Percentiles rank a stretch among this genome's conserved stretches.
Evolutionary conservation across 2,888 invertebrate species (phyloP).

Genomic region (Drosophila nigricruria): DNA sequence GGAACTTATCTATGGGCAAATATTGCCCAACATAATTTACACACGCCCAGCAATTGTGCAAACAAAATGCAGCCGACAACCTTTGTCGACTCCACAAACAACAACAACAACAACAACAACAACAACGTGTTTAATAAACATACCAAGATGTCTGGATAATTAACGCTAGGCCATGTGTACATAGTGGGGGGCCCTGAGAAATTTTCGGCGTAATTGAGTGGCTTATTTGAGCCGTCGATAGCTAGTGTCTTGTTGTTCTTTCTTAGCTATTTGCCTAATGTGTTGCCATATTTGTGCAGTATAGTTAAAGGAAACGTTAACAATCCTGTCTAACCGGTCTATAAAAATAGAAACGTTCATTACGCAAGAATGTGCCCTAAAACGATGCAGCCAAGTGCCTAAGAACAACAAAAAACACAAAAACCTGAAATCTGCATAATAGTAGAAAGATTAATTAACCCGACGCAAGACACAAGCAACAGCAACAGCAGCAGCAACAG

Average conservation of each 20-base stretch:
- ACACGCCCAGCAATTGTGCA: slow-evolving; percentile 68
- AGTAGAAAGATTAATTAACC: slow-evolving; percentile 71
- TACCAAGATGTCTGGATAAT: slow-evolving; percentile 51
- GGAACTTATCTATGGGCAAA: slow-evolving; percentile 60
- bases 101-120: slow-evolving; percentile 36
- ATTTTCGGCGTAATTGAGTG: slow-evolving; percentile 77
- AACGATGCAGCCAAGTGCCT: slow-evolving; percentile 74
- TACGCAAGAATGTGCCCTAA: slow-evolving; percentile 82
- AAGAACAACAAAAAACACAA: slow-evolving; percentile 29
- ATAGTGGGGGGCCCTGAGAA: slow-evolving; percentile 36
- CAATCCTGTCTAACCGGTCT: slow-evolving; percentile 74
- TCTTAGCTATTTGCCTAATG: slow-evolving; percentile 35
- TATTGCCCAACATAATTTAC: slow-evolving; percentile 76
- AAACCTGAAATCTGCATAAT: slow-evolving; percentile 80
- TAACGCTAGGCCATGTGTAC: slow-evolving; percentile 56
- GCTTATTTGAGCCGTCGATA: slow-evolving; percentile 58
- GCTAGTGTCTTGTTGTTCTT: slow-evolving; percentile 16
- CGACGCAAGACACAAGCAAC: slow-evolving; percentile 20
- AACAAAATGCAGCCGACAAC: slow-evolving; percentile 76
- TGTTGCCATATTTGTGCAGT: slow-evolving; percentile 50
- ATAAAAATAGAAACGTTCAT: slow-evolving; percentile 72
- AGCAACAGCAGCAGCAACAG: slow-evolving; percentile 17
- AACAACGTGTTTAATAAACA: slow-evolving; percentile 46
- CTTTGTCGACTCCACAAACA: slow-evolving; percentile 41
- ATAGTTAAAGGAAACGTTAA: slow-evolving; percentile 23